These are phyloP conservation scores for Lutjanus campechanus DNA, from an alignment of 2,797 vertebrate genomes.

Conservation along the genomic window DNA sequence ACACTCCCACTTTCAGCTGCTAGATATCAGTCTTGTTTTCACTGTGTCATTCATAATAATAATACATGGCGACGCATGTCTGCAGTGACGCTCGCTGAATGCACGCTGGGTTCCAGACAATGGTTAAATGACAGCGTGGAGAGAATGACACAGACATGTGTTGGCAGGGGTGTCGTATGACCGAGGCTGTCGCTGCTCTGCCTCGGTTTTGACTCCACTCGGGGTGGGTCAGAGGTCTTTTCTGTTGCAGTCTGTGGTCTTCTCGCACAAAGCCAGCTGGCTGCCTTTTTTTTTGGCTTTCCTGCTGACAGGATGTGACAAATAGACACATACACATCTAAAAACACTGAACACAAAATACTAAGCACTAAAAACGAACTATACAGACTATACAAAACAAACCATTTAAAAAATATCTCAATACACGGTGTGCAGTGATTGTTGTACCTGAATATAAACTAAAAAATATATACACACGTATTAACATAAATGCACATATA, in stretches of 20 bases:
- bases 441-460: no score
- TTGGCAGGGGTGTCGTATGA: neutral
- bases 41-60: neutral
- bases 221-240: neutral
- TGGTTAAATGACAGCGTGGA: neutral
- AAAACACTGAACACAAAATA: no score
- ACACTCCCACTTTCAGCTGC: neutral
- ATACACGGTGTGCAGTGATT: no score
- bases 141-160: neutral
- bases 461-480: no score
- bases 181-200: neutral
- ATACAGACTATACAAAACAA: no score
- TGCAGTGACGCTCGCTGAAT: neutral
- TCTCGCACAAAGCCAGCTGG: neutral
- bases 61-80: neutral
- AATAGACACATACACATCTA: no score
- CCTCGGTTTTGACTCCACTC: neutral
- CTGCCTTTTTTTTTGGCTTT: slow-evolving; percentile 1
- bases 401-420: no score
- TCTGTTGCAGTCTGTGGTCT: neutral
- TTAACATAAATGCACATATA: no score
- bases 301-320: neutral
- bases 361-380: no score
- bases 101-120: neutral
- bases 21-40: neutral